Conservation (phyloP, 2,113 vertebrate species). For the Chaetops frenatus region DNA sequence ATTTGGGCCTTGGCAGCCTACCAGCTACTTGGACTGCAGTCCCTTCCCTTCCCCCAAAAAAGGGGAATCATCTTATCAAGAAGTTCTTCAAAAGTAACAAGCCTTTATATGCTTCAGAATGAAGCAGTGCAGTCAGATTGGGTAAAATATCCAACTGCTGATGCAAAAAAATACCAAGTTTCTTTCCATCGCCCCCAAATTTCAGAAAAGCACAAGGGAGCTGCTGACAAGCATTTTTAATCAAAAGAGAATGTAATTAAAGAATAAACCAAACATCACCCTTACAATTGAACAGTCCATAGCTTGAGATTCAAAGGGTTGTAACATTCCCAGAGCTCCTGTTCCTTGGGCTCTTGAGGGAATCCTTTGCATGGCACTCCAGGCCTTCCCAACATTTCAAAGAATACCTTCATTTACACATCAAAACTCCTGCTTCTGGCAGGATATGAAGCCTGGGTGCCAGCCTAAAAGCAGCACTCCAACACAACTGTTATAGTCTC, state of each 20-base stretch:
- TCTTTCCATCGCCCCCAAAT: neutral
- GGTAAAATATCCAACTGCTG: neutral
- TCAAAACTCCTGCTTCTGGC: neutral
- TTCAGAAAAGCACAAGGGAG: neutral
- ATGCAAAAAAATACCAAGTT: neutral
- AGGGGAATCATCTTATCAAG: neutral
- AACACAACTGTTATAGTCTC: neutral
- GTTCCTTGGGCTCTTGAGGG: neutral
- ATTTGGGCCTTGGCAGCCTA: neutral
- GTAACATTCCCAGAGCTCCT: neutral
- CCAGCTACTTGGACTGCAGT: neutral
- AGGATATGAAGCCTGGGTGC: neutral
- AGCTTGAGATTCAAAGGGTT: neutral
- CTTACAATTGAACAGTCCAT: neutral
- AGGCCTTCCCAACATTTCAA: neutral
- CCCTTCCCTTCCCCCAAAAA: neutral
- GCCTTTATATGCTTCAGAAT: neutral
- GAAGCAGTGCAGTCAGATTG: neutral
- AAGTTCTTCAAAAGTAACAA: neutral
- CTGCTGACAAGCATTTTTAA: neutral
- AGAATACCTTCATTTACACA: neutral
- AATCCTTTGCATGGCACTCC: neutral
- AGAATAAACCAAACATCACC: neutral
- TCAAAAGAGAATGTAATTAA: neutral
- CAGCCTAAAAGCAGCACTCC: neutral